Evolutionary conservation across 2,888 invertebrate genomes (phyloP), one percentile per base, ranked within the genome.

Genomic region (Beris morrisii): DNA sequence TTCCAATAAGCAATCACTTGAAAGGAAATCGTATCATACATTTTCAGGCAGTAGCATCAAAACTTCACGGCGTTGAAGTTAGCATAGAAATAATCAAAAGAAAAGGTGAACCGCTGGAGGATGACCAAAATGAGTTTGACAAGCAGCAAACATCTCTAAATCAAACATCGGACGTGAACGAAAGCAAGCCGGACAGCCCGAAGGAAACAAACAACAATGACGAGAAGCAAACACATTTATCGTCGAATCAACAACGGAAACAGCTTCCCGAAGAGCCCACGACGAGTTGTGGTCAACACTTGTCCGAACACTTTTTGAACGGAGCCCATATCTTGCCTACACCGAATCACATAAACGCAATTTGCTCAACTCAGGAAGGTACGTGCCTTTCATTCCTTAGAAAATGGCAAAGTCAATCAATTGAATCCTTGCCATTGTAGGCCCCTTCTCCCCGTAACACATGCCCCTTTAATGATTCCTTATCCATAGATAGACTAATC

Each of bases 51-150:
- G 96, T 97, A 38, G 95, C 97, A 48, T 92, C 92, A 74, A 92
- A 94, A 77, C 86, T 97, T 32, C 97, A 97, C 78, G 89, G 90
- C 72, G 93, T 93, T 0, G 95, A 97, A 77, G 94, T 97, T 22
- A 91, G 94, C 75, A 94, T 97, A 73, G 88, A 93, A 75, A 91
- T 97, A 69, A 82, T 94, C 71, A 92, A 93, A 82, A 89, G 92
- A 1, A 93, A 93, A 77, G 90, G 90, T 70, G 92, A 92, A 75
- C 79, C 80, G 66, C 75, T 81, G 67, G 77, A 78, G 64, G 76
- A 77, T 50, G 79, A 78, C 30, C 75, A 74, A 66, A 72, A 44
- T 15, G 64, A 61, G 15, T n/a, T 38, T 22, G 50, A 22, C 38
- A 45, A 43, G 46, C 50, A 30, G 22, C 38, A 45, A 43, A 44